phyloP scores from a whole-genome alignment of 1,140 invertebrate species.

The Calliphora vicina region DNA sequence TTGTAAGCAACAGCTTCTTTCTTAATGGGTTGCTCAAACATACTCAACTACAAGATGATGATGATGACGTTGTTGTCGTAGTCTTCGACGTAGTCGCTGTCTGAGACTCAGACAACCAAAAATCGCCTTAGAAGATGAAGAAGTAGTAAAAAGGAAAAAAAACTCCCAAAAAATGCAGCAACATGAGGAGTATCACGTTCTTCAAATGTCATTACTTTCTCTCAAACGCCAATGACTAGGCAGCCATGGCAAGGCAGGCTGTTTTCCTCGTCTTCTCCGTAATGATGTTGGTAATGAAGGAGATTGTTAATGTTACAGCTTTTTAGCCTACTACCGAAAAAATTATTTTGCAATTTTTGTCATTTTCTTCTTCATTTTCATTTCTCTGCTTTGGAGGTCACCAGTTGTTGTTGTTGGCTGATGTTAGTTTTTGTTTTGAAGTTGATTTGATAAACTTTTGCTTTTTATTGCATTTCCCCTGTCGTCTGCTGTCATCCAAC shows the following conservation, averaged over 20 bases:
- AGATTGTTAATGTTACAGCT: neutral
- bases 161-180: no score
- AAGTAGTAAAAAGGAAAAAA: neutral
- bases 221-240: neutral
- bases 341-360: neutral
- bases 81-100: neutral
- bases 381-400: neutral
- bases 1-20: neutral
- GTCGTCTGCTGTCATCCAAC: neutral
- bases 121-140: neutral
- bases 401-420: neutral
- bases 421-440: neutral
- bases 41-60: neutral
- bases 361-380: neutral
- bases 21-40: neutral
- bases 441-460: neutral
- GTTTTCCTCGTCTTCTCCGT: neutral
- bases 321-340: neutral
- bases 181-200: neutral
- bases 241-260: neutral
- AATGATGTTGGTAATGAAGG: neutral
- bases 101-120: neutral
- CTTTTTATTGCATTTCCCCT: neutral
- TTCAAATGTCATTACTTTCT: constrained; percentile 23
- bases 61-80: neutral